Evolutionary conservation across 64 coral and sea anemone genomes (phyloP), one percentile per base, ranked within the genome.

Genomic region (Pachyseris speciosa): DNA sequence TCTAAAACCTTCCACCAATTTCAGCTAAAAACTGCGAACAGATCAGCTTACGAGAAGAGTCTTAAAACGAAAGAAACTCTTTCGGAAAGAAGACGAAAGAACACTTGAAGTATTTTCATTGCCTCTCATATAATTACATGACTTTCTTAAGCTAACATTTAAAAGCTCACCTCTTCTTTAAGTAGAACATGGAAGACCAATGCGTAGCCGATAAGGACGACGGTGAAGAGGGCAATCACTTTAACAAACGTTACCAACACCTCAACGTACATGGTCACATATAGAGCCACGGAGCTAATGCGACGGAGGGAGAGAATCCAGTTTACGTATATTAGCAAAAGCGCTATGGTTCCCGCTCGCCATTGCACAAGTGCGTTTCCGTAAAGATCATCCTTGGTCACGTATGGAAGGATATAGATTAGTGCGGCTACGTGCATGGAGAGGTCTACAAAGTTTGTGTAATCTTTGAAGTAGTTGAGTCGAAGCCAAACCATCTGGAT

Each of bases 231-330:
- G 36, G 47, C 15, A 16, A 97, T 69, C 12, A 97, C 91, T 49
- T 90, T 97, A 5, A 85, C 2, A 50, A 97, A 97, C 0, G 95
- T 93, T 27, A 71, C 17, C 22, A 88, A 63, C 6, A 97, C 95
- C 47, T 97, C 95, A n/a, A 97, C 40, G 53, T 93, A 97, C 95
- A 97, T 97, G 13, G 86, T 75, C 34, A 97, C 80, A 39, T 97
- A 97, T 15, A 97, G 41, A 0, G 91, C 91, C 11, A 75, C 78
- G 0, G 83, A 31, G 10, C 91, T 87, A 75, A 97, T 10, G 24
- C 91, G 95, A 27, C 87, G 86, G 5, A 92, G 41, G 37, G 67
- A 80, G 31, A 97, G 80, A 40, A 89, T 63, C 1, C 76, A 43
- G 71, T 97, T 77, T 2, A 70, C 37, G 28, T 97, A 94, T 10